Evolutionary conservation across 2,797 vertebrate genomes (phyloP).

Genomic region (Pseudochaenichthys georgianus): DNA sequence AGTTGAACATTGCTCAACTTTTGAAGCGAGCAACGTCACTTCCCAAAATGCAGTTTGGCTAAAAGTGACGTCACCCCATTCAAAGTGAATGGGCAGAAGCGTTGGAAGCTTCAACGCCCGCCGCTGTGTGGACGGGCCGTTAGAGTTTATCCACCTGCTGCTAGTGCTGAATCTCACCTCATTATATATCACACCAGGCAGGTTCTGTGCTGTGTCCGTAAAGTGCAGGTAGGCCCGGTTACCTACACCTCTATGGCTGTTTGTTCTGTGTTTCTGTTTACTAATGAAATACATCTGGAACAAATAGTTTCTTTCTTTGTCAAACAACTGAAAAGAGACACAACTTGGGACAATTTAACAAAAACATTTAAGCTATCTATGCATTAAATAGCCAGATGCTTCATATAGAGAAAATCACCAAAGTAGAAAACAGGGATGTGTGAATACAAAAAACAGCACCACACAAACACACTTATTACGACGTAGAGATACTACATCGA

Average conservation of each 20-base stretch:
- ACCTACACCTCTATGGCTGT: background rate
- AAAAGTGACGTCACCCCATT: too few species aligned
- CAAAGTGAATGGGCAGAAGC: too few species aligned
- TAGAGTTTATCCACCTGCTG: conserved; percentile 18
- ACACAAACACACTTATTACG: background rate
- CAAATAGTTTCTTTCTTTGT: background rate
- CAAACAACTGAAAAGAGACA: background rate
- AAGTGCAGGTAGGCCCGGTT: background rate
- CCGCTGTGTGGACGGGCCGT: too few species aligned
- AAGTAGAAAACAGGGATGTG: background rate
- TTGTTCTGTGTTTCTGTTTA: background rate
- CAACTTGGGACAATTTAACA: background rate
- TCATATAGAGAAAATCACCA: background rate
- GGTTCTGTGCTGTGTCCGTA: background rate
- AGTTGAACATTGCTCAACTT: too few species aligned
- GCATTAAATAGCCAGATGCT: background rate
- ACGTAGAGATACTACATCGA: background rate
- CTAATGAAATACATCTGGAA: background rate
- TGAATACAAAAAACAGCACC: background rate
- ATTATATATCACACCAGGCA: conserved; percentile 11
- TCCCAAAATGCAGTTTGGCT: too few species aligned
- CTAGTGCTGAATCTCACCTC: conserved; percentile 8
- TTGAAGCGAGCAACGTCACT: too few species aligned
- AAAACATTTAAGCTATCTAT: background rate
- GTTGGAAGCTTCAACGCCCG: too few species aligned